phyloP scores from a whole-genome alignment of 2,113 vertebrate genomes.

The Falcunculus frontatus region DNA sequence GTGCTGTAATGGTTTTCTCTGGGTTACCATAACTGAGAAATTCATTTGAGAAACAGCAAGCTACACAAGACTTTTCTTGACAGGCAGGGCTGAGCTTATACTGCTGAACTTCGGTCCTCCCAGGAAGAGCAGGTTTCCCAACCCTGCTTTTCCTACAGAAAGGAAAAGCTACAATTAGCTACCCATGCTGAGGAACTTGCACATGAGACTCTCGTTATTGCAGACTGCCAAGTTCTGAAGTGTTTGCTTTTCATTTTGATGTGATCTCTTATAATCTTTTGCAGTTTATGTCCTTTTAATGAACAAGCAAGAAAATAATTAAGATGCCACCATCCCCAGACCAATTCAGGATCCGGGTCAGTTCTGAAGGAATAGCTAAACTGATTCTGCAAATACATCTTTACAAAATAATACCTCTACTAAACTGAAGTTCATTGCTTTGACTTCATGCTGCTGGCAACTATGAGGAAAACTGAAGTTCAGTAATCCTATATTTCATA shows the following conservation, averaged over 20 bases:
- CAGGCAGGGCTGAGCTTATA: not conserved
- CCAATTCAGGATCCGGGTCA: not conserved
- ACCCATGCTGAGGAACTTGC: not conserved
- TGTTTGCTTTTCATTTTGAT: not conserved
- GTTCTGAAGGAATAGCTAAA: not conserved
- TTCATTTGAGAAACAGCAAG: not conserved
- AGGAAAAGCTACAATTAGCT: not conserved
- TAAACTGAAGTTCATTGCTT: not conserved
- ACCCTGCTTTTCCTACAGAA: not conserved
- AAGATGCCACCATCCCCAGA: not conserved
- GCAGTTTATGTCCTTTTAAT: not conserved
- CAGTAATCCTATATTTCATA: not conserved
- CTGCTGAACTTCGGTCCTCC: not conserved
- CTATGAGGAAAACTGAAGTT: not conserved
- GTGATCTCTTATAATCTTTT: not conserved
- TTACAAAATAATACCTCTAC: not conserved
- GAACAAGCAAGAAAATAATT: not conserved
- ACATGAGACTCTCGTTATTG: not conserved
- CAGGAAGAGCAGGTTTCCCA: not conserved
- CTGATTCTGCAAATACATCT: not conserved
- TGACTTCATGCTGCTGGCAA: not conserved
- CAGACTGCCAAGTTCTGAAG: not conserved
- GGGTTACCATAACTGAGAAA: not conserved
- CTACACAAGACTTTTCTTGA: not conserved
- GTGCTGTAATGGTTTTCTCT: not conserved